A percentile compares a stretch with the other conserved stretches of the same genome.
Evolutionary conservation across 2,113 vertebrate species (phyloP).

Genomic region (Glareola pratincola): DNA sequence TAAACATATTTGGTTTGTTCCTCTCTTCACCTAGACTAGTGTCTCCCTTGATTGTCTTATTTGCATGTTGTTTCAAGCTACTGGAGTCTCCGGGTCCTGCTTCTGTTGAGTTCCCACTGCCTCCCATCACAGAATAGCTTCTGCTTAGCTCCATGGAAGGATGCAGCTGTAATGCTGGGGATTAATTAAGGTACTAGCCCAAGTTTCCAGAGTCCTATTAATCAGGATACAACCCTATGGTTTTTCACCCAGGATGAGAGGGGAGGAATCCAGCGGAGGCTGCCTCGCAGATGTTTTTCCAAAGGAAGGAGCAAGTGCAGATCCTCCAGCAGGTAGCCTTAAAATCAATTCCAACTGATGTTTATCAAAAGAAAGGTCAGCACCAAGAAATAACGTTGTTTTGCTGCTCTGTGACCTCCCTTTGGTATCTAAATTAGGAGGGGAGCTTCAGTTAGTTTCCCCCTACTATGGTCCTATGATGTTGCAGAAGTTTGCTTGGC

Average conservation of each 20-base stretch:
- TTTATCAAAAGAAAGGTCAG: neutral
- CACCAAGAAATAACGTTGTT: neutral
- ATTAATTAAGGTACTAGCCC: neutral
- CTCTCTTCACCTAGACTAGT: neutral
- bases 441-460: neutral
- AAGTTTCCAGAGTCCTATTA: neutral
- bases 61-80: neutral
- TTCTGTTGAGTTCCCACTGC: neutral
- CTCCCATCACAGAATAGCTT: rapidly evolving
- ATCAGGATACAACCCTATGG: neutral
- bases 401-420: neutral
- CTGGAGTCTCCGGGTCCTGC: neutral
- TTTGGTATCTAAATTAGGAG: neutral
- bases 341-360: neutral
- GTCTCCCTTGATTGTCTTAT: neutral
- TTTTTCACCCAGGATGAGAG: neutral
- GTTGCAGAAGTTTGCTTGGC: neutral
- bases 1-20: neutral
- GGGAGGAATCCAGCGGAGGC: neutral
- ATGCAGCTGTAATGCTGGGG: neutral
- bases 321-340: neutral
- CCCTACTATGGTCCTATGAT: rapidly evolving
- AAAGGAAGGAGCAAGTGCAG: neutral
- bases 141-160: neutral
- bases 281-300: neutral